A percentile compares a stretch with the other conserved stretches of the same genome.
Evolutionary conservation across 2,797 vertebrate species (phyloP).

Genomic region (Thamnophis elegans): DNA sequence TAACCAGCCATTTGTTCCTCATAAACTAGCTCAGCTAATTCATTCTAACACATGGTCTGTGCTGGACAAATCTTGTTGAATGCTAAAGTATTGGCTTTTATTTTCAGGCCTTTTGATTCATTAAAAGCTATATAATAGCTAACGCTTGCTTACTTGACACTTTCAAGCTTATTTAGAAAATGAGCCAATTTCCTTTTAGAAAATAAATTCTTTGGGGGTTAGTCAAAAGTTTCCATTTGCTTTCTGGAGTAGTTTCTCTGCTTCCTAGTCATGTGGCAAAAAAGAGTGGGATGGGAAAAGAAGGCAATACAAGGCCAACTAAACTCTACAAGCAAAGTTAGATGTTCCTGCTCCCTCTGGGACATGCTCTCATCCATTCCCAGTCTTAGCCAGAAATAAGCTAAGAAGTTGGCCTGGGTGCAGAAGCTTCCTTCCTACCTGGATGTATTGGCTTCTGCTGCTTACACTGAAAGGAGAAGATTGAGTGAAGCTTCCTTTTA

Average conservation of each 20-base stretch:
- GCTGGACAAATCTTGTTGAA: background rate
- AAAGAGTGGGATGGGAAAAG: background rate
- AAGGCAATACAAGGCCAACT: background rate
- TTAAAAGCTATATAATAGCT: slow-evolving; percentile 2
- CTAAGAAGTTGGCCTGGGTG: background rate
- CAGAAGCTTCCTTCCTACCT: background rate
- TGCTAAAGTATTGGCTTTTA: background rate
- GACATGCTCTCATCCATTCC: background rate
- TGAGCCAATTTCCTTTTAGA: slow-evolving; percentile 21
- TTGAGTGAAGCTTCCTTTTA: background rate
- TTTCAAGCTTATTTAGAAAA: slow-evolving; percentile 22
- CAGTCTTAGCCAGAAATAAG: background rate
- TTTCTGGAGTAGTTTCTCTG: background rate
- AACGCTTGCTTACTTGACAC: slow-evolving; percentile 12
- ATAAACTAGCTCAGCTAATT: background rate
- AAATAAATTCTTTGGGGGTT: slow-evolving; percentile 21
- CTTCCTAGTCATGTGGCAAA: background rate
- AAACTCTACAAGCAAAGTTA: background rate
- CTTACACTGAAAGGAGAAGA: background rate
- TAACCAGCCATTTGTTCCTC: background rate
- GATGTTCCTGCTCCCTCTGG: background rate
- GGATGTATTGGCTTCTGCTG: background rate
- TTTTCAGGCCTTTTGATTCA: background rate
- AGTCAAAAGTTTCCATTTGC: background rate
- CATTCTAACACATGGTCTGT: background rate